Percentiles rank a stretch among this genome's conserved stretches.
Evolutionary conservation across 1,140 invertebrate genomes (phyloP).

Genomic region (Helicoverpa armigera): DNA sequence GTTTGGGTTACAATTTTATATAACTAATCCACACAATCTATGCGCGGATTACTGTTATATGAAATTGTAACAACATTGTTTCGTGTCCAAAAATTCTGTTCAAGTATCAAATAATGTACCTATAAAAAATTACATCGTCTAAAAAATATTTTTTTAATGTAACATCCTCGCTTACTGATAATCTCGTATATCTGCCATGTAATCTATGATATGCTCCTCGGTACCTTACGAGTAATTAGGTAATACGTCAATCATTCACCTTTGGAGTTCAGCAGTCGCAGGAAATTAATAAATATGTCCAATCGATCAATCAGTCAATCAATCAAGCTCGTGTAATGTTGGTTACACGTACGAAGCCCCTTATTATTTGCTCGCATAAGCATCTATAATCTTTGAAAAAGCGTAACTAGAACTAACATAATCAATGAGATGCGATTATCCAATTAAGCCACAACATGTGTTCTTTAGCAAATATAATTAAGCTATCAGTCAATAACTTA

Average conservation of each 20-base stretch:
- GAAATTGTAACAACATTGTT: too few relatives aligned
- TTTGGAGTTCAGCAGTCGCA: neutral
- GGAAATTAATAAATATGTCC: slow-evolving; percentile 25
- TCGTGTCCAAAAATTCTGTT: neutral
- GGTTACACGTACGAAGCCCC: neutral
- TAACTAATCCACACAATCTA: too few relatives aligned
- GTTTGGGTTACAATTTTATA: too few relatives aligned
- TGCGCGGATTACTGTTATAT: too few relatives aligned
- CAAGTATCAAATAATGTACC: neutral
- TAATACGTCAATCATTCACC: slow-evolving; percentile 17
- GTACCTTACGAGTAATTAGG: slow-evolving; percentile 7
- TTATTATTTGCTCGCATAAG: neutral
- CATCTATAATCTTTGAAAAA: neutral
- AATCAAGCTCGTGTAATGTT: slow-evolving; percentile 9
- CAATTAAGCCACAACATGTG: slow-evolving; percentile 23
- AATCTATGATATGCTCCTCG: neutral
- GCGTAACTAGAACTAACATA: slow-evolving; percentile 2
- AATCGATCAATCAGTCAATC: slow-evolving; percentile 19
- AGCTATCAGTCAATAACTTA: slow-evolving; percentile 7
- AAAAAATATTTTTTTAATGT: too few relatives aligned
- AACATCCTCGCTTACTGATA: too few relatives aligned
- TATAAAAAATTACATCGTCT: too few relatives aligned
- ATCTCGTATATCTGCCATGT: too few relatives aligned
- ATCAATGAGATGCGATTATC: slow-evolving; percentile 15
- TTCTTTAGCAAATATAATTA: slow-evolving; percentile 41